Percentiles rank a stretch among this genome's conserved stretches.
Evolutionary conservation across 2,113 vertebrate genomes (phyloP).

Genomic region (Eptesicus fuscus): DNA sequence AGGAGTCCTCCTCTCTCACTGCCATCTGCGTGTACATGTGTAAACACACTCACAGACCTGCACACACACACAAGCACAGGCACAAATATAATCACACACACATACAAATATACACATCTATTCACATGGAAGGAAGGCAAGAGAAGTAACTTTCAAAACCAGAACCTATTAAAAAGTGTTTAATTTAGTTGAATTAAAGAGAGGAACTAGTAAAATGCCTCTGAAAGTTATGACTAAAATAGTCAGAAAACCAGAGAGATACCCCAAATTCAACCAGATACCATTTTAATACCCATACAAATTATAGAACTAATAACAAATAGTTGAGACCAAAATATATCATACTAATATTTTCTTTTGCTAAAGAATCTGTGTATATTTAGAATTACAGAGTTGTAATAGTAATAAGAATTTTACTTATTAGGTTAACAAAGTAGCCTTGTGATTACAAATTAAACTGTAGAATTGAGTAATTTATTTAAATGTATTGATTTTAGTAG

Average conservation of each 20-base stretch:
- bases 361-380: conserved; percentile 5
- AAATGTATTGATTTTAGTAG: background rate
- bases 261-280: background rate
- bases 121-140: background rate
- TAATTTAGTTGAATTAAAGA: conserved; percentile 18
- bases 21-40: background rate
- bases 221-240: background rate
- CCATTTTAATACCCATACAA: background rate
- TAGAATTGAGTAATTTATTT: background rate
- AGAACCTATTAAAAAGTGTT: background rate
- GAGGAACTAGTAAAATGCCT: background rate
- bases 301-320: background rate
- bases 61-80: background rate
- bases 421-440: background rate
- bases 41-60: background rate
- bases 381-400: background rate
- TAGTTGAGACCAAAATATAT: background rate
- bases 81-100: background rate
- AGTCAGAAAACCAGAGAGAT: background rate
- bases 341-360: conserved; percentile 4
- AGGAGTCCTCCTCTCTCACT: background rate
- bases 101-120: background rate
- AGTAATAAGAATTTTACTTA: background rate
- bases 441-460: background rate
- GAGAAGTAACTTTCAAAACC: background rate